Percentiles rank a stretch among this genome's conserved stretches.
Conservation (phyloP, 2,888 invertebrate species). For the Rhopalosiphum nymphaeae region DNA sequence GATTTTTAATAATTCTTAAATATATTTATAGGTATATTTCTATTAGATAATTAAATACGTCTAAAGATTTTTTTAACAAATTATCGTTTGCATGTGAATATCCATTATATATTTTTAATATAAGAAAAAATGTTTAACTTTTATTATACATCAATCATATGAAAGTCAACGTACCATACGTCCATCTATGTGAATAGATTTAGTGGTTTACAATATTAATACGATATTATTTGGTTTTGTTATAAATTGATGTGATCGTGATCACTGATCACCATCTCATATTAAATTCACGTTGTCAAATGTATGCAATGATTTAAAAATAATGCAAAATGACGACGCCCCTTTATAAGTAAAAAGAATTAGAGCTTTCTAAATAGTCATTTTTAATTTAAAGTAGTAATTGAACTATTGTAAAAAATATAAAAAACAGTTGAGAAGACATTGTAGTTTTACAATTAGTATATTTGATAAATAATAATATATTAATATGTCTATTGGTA, state of each 20-base stretch:
- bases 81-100: background rate
- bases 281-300: background rate
- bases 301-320: background rate
- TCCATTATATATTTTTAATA: background rate
- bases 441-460: background rate
- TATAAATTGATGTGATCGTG: background rate
- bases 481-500: background rate
- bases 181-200: background rate
- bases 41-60: background rate
- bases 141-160: conserved; percentile 23
- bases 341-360: background rate
- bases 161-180: conserved; percentile 36
- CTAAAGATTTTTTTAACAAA: background rate
- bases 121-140: conserved; percentile 4
- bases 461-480: background rate
- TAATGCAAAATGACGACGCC: background rate
- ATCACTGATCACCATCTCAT: background rate
- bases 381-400: background rate
- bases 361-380: background rate
- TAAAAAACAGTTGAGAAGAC: background rate
- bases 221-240: background rate
- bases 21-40: background rate
- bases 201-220: background rate
- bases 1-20: background rate
- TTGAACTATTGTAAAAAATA: background rate